Evolutionary conservation across 2,113 vertebrate species (phyloP), one percentile per base, ranked within the genome.

Genomic region (Okapia johnstoni): DNA sequence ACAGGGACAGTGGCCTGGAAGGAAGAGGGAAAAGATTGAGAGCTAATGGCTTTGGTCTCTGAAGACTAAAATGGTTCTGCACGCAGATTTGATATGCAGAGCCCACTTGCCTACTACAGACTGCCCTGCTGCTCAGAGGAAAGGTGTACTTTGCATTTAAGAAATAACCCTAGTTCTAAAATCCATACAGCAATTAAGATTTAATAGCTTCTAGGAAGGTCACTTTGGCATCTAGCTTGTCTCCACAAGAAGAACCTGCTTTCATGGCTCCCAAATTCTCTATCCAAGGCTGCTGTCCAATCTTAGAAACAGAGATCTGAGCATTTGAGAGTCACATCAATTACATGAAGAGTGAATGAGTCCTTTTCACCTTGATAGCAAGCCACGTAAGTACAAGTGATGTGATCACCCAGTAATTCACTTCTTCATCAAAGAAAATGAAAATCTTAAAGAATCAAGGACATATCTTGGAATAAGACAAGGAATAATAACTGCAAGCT

Each of bases 391-490:
- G 54, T 6, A 15, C 28, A 33, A 40, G 36, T 46, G 14, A 76
- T 77, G n/a, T n/a, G 48, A 50, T 66, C 87, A 46, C 36, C 60
- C 13, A 23, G 60, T 16, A 54, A 90, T 13, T 90, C 55, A 36
- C 46, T 55, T 88, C 48, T 50, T 84, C 92, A 43, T 88, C 95
- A 80, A 70, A 92, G 36, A 91, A 46, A 30, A 55, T 0, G 30
- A 85, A 96, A 85, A 60, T 92, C 92, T 94, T 93, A 90, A 96
- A 33, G 40, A 87, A 76, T 19, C 60, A 92, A 96, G 84, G 83
- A 46, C 63, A 40, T 26, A 88, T 17, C 58, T 90, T 77, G 16
- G 63, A 90, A 90, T 70, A 91, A 70, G 88, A 94, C 11, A 63
- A 91, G 48, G 85, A 91, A 60, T 66, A 93, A 40, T 85, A 90